A percentile compares a stretch with the other conserved stretches of the same genome.
Conservation (phyloP, 1,140 invertebrate species). For the Temnothorax nylanderi region DNA sequence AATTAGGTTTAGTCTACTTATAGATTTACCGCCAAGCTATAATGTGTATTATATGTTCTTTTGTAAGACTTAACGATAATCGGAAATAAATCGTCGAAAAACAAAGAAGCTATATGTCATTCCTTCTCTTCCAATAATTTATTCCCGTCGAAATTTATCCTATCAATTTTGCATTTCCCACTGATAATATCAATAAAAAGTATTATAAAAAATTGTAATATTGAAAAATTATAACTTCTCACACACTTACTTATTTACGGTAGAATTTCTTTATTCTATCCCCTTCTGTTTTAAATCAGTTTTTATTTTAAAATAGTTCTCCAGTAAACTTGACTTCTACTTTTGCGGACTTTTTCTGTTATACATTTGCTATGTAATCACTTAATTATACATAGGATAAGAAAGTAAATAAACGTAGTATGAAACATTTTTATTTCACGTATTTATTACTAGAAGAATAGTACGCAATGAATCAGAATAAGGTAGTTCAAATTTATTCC, state of each 20-base stretch:
- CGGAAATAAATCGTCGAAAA: slow-evolving; percentile 80
- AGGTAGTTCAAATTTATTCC: not conserved
- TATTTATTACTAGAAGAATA: not conserved
- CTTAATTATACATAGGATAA: not conserved
- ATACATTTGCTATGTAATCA: not conserved
- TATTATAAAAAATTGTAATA: not conserved
- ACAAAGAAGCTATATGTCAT: not conserved
- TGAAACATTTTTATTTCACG: not conserved
- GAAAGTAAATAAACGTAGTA: not conserved
- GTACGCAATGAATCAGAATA: not conserved
- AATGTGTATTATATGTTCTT: slow-evolving; percentile 84
- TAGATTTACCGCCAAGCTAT: slow-evolving; percentile 79
- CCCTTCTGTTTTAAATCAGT: not conserved
- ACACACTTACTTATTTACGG: not conserved
- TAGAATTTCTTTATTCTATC: not conserved
- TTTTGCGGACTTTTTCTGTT: not conserved
- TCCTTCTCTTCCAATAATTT: not conserved
- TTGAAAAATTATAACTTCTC: not conserved
- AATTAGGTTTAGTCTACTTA: slow-evolving; percentile 68
- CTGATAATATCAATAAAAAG: not conserved
- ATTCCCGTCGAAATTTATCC: not conserved
- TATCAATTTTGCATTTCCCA: not conserved
- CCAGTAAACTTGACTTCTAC: not conserved
- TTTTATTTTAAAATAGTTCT: not conserved
- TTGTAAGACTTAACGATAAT: slow-evolving; percentile 83